Conservation (phyloP, 2,888 invertebrate genomes). For the Leptinotarsa peninsularis region DNA sequence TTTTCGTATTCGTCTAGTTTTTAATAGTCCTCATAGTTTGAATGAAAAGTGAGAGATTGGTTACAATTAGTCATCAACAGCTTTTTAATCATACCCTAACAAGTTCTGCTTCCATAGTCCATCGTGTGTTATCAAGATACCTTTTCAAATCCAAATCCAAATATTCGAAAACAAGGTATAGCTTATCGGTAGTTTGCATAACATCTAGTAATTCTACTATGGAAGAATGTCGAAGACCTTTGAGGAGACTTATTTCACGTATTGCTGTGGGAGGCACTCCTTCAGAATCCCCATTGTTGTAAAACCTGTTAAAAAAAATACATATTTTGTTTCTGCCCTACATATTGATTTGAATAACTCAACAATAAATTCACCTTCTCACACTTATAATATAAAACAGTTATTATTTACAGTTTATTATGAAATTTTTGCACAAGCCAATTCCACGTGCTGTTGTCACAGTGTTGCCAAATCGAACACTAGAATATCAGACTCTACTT, state of each 20-base stretch:
- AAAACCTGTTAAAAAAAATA: conserved; percentile 55
- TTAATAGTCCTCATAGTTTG: too few relatives aligned
- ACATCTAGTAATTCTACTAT: conserved; percentile 93
- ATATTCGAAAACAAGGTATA: conserved; percentile 95
- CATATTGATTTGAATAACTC: too few relatives aligned
- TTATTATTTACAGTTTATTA: too few relatives aligned
- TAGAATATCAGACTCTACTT: too few relatives aligned
- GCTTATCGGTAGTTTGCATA: conserved; percentile 83
- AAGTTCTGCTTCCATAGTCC: conserved; percentile 72
- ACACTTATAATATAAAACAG: too few relatives aligned
- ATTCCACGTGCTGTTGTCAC: too few relatives aligned
- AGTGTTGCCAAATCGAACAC: too few relatives aligned
- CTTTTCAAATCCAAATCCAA: conserved; percentile 93
- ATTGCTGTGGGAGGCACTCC: conserved; percentile 98
- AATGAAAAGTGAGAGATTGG: too few relatives aligned
- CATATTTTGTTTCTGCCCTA: conserved; percentile 13
- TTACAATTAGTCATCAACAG: background rate
- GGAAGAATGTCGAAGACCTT: conserved; percentile 89
- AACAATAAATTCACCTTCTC: too few relatives aligned
- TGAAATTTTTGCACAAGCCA: too few relatives aligned
- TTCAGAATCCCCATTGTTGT: conserved; percentile 84
- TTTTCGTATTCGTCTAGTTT: too few relatives aligned
- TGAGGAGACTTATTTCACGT: conserved; percentile 93
- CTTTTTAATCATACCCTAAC: conserved; percentile 71
- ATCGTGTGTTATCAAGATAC: conserved; percentile 80